Percentiles rank a stretch among this genome's conserved stretches.
These are phyloP conservation scores for Apocheima hispidaria DNA, from an alignment of 2,888 invertebrate genomes.

Conservation along the genomic window DNA sequence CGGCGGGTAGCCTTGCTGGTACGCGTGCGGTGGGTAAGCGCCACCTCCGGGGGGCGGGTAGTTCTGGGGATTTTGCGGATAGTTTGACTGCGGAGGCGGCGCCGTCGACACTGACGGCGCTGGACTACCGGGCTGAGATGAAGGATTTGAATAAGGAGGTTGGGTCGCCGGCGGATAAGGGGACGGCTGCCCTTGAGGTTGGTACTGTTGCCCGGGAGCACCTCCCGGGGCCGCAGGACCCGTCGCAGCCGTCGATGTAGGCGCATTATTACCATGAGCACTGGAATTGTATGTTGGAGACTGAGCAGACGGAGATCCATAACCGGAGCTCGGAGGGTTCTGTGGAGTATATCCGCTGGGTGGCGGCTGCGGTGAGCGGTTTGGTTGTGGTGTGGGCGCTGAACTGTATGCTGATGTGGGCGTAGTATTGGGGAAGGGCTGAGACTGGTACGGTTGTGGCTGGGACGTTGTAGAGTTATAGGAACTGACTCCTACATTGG, in stretches of 20 bases:
- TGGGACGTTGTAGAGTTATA: slow-evolving; percentile 81
- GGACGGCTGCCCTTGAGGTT: slow-evolving; percentile 87
- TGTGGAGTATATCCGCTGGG: slow-evolving; percentile 85
- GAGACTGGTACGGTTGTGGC: slow-evolving; percentile 81
- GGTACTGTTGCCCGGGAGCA: slow-evolving; percentile 88
- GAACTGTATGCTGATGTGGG: slow-evolving; percentile 84
- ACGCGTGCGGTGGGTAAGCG: slow-evolving; percentile 83
- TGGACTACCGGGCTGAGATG: slow-evolving; percentile 83
- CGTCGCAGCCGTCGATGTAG: slow-evolving; percentile 79
- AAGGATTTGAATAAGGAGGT: slow-evolving; percentile 85
- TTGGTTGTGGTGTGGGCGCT: slow-evolving; percentile 81
- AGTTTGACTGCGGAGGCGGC: slow-evolving; percentile 85
- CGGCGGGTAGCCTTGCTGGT: slow-evolving; percentile 83
- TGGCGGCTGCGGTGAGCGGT: slow-evolving; percentile 86
- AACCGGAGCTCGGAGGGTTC: slow-evolving; percentile 85
- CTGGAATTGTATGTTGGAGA: slow-evolving; percentile 88
- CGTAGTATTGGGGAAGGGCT: slow-evolving; percentile 81
- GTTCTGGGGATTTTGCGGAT: slow-evolving; percentile 84
- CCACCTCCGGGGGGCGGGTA: slow-evolving; percentile 73
- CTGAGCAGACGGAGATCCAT: slow-evolving; percentile 88
- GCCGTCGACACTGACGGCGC: slow-evolving; percentile 82
- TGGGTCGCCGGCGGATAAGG: slow-evolving; percentile 88
- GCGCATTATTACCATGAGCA: slow-evolving; percentile 82
- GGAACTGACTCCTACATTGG: slow-evolving; percentile 80
- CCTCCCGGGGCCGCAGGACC: slow-evolving; percentile 79